Conservation (phyloP, 2,888 invertebrate species). For the Cephonodes hylas region DNA sequence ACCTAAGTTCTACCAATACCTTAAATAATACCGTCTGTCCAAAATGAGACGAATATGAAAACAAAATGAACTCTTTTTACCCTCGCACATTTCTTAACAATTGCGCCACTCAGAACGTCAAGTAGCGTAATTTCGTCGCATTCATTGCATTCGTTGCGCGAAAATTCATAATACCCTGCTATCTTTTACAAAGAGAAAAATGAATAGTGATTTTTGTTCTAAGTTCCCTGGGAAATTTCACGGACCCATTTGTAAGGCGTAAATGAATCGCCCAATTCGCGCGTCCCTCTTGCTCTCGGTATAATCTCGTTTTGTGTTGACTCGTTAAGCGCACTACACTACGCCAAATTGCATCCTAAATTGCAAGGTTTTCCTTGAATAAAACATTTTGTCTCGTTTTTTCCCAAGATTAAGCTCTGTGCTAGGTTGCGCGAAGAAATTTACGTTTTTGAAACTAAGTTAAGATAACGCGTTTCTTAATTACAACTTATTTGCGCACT, state of each 20-base stretch:
- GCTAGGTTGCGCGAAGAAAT: neutral
- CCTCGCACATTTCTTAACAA: too few species aligned
- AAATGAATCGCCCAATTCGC: conserved; percentile 32
- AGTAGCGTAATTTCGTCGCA: too few species aligned
- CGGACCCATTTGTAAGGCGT: conserved; percentile 26
- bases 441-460: neutral
- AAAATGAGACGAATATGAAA: too few species aligned
- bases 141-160: too few species aligned
- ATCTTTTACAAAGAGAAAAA: neutral
- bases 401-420: neutral
- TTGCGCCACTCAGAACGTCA: too few species aligned
- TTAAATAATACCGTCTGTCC: too few species aligned
- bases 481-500: neutral
- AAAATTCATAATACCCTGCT: neutral
- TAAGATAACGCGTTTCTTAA: neutral
- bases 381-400: conserved; percentile 9
- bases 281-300: conserved; percentile 24
- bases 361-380: conserved; percentile 22
- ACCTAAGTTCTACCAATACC: too few species aligned
- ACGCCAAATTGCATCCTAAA: conserved; percentile 34
- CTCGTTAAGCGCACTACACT: conserved; percentile 40
- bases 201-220: neutral
- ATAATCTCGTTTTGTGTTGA: conserved; percentile 45
- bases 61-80: too few species aligned
- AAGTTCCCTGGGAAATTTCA: conserved; percentile 17